These are phyloP conservation scores for Tyrophagus putrescentiae DNA, from an alignment of 1,140 invertebrate species.

Conservation along the genomic window DNA sequence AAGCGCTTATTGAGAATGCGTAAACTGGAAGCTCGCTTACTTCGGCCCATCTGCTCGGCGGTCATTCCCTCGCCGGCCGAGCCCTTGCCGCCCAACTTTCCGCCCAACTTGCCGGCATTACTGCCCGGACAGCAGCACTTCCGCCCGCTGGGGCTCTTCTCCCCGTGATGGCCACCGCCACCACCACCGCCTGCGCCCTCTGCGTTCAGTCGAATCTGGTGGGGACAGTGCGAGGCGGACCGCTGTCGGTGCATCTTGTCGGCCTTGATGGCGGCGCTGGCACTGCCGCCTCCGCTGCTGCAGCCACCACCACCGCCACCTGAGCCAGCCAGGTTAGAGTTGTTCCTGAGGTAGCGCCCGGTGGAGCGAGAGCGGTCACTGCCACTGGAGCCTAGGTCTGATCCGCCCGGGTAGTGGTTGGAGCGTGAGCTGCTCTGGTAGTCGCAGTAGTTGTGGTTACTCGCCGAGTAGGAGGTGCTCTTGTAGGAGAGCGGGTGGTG, in stretches of 20 bases:
- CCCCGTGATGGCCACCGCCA: background rate
- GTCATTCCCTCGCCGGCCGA: background rate
- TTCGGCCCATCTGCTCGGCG: background rate
- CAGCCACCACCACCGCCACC: background rate
- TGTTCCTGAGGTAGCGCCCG: too few relatives aligned
- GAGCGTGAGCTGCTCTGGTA: background rate
- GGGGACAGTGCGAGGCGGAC: slow-evolving; percentile 8
- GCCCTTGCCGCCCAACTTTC: background rate
- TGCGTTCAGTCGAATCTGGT: background rate
- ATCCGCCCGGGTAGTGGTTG: background rate
- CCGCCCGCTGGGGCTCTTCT: background rate
- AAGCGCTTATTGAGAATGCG: background rate
- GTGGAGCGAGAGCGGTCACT: background rate
- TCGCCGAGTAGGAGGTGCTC: too few relatives aligned
- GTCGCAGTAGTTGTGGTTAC: background rate
- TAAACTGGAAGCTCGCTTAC: background rate
- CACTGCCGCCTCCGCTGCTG: background rate
- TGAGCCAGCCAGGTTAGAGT: too few relatives aligned
- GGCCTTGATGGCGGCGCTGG: background rate
- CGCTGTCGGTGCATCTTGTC: slow-evolving; percentile 4
- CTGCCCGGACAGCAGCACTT: background rate
- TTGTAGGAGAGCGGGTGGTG: too few relatives aligned
- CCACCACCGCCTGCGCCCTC: background rate
- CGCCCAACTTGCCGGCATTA: background rate
- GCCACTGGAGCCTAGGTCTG: background rate